Evolutionary conservation across 2,888 invertebrate species (phyloP).

Genomic region (Zaprionus bogoriensis): DNA sequence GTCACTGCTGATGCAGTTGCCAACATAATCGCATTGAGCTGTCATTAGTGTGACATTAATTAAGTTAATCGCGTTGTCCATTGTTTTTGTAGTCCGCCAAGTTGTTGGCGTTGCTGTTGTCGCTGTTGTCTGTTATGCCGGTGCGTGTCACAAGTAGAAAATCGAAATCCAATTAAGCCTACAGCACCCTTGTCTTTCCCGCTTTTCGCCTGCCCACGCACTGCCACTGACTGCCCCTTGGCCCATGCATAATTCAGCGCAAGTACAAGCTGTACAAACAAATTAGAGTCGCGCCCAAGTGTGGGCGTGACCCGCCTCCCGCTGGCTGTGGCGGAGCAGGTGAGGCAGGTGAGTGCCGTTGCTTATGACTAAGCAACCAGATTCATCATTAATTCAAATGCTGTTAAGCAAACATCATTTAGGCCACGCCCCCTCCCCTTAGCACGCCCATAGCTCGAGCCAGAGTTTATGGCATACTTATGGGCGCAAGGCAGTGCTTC

Average conservation of each 20-base stretch:
- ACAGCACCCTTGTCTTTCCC: not conserved
- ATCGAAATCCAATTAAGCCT: conserved; percentile 73
- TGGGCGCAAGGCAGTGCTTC: conserved; percentile 8
- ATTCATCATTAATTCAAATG: conserved; percentile 67
- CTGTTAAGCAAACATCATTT: conserved; percentile 54
- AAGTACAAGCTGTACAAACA: conserved; percentile 50
- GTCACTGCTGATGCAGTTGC: conserved; percentile 44
- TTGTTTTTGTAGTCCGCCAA: conserved; percentile 14
- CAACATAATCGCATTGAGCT: conserved; percentile 76
- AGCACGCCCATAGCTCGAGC: conserved; percentile 8
- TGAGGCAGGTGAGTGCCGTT: conserved; percentile 26
- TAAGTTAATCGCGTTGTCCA: conserved; percentile 71
- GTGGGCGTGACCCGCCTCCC: conserved; percentile 16
- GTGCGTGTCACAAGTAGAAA: conserved; percentile 63
- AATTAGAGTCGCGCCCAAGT: conserved; percentile 31
- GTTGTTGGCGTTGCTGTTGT: not conserved
- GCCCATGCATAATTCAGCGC: conserved; percentile 45
- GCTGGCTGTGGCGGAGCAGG: not conserved
- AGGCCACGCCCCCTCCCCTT: not conserved
- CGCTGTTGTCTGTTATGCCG: conserved; percentile 27
- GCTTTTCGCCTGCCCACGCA: not conserved
- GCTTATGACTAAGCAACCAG: conserved; percentile 45
- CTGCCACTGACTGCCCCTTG: not conserved
- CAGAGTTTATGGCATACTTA: conserved; percentile 52
- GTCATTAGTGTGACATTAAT: conserved; percentile 80